Evolutionary conservation across 2,113 vertebrate species (phyloP).

Genomic region (Urocitellus parryii): DNA sequence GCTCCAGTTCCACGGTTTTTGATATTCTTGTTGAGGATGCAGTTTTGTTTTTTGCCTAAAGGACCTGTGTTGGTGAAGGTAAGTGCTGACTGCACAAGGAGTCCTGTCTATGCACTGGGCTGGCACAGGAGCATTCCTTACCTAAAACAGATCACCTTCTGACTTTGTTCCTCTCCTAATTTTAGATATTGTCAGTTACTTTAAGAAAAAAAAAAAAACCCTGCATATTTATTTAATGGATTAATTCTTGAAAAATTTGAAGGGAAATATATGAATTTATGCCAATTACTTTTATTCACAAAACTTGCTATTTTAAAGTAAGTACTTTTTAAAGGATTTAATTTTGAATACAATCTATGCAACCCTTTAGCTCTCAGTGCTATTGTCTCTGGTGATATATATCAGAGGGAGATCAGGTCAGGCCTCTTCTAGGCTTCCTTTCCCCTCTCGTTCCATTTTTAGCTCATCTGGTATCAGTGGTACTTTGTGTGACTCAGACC

Average conservation of each 20-base stretch:
- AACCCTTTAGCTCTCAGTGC: slow-evolving; percentile 65
- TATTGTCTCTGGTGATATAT: slow-evolving; percentile 60
- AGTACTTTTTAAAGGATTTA: slow-evolving; percentile 75
- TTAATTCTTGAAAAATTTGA: slow-evolving; percentile 69
- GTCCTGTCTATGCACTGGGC: not conserved
- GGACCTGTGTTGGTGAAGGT: not conserved
- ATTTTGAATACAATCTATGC: slow-evolving; percentile 85
- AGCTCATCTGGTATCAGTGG: not conserved
- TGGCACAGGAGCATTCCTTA: not conserved
- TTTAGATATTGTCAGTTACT: slow-evolving; percentile 49
- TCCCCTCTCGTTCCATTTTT: not conserved
- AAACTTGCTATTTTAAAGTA: slow-evolving; percentile 75
- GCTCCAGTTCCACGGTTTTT: not conserved
- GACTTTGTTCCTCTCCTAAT: not conserved
- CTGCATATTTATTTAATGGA: slow-evolving; percentile 6
- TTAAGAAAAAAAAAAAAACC: not conserved
- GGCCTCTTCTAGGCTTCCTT: not conserved
- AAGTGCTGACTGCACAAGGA: not conserved
- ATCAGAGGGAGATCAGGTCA: slow-evolving; percentile 74
- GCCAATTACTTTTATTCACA: slow-evolving; percentile 66
- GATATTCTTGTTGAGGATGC: slow-evolving; percentile 5
- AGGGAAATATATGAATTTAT: slow-evolving; percentile 67
- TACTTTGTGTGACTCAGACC: not conserved
- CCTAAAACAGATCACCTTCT: not conserved
- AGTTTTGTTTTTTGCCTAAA: slow-evolving; percentile 21